Evolutionary conservation across 2,888 invertebrate species (phyloP).

Genomic region (Labia minor): DNA sequence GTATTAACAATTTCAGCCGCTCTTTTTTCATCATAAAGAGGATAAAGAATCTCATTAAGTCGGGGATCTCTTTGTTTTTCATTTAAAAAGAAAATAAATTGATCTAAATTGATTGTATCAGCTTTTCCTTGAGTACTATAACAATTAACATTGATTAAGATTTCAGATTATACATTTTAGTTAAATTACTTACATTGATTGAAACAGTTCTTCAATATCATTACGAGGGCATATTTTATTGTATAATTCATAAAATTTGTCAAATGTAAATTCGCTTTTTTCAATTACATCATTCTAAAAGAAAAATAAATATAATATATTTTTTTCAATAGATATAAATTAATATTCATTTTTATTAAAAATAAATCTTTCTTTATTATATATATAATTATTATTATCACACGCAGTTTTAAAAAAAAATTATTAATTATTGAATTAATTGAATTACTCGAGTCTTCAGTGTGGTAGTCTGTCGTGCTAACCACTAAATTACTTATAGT

Average conservation of each 20-base stretch:
- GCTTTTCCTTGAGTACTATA: slow-evolving; percentile 79
- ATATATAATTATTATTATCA: background rate
- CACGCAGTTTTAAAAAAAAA: too few species aligned
- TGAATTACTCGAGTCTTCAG: too few species aligned
- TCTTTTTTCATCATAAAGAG: slow-evolving; percentile 88
- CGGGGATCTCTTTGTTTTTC: slow-evolving; percentile 97
- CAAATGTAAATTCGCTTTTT: slow-evolving; percentile 89
- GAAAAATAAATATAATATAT: slow-evolving; percentile 23
- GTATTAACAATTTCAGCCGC: slow-evolving; percentile 85
- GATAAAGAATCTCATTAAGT: slow-evolving; percentile 96
- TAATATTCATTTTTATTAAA: too few species aligned
- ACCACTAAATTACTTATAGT: too few species aligned
- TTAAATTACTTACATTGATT: slow-evolving; percentile 69
- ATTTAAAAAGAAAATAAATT: slow-evolving; percentile 86
- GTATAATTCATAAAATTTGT: slow-evolving; percentile 95
- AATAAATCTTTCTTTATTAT: background rate
- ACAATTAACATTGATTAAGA: slow-evolving; percentile 23
- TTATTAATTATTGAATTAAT: too few species aligned
- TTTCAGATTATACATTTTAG: slow-evolving; percentile 16
- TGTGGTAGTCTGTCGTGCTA: too few species aligned
- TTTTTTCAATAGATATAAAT: too few species aligned
- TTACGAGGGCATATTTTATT: slow-evolving; percentile 98
- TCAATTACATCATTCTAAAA: slow-evolving; percentile 85
- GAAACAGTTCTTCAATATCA: slow-evolving; percentile 95
- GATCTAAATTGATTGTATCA: slow-evolving; percentile 73